A percentile compares a stretch with the other conserved stretches of the same genome.
Conservation (phyloP, 64 coral and sea anemone genomes). For the Actinia equina region DNA sequence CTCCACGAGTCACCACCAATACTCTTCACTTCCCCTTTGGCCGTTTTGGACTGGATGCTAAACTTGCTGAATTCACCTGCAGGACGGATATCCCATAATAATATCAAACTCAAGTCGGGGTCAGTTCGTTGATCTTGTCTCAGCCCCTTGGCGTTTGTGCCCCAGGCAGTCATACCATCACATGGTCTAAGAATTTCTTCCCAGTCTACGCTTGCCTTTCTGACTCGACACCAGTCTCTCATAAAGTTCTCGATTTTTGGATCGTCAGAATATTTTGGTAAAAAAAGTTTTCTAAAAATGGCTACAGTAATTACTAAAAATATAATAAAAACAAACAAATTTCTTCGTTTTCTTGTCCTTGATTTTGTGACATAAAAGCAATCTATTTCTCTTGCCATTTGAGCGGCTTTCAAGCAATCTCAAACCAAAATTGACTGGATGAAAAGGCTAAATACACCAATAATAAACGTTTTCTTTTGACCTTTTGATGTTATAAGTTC, state of each 20-base stretch:
- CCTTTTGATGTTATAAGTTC: neutral
- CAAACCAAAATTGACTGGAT: neutral
- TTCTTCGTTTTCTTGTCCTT: slow-evolving; percentile 2
- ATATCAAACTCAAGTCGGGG: slow-evolving; percentile 68
- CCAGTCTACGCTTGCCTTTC: slow-evolving; percentile 70
- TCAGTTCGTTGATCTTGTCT: slow-evolving; percentile 54
- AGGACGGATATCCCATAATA: slow-evolving; percentile 76
- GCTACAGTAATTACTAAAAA: neutral
- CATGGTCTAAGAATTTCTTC: slow-evolving; percentile 78
- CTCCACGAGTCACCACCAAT: slow-evolving; percentile 92
- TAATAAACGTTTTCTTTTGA: neutral
- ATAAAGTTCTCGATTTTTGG: slow-evolving; percentile 49
- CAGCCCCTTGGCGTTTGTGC: slow-evolving; percentile 11
- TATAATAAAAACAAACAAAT: neutral
- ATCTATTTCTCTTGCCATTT: neutral
- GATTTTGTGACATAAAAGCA: neutral
- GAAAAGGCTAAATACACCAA: neutral
- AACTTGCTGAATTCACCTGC: slow-evolving; percentile 80
- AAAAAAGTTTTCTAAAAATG: neutral
- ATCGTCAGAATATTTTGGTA: neutral
- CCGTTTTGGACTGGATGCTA: slow-evolving; percentile 57
- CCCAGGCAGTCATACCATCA: slow-evolving; percentile 42
- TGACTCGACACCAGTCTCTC: slow-evolving; percentile 82
- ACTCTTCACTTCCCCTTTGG: slow-evolving; percentile 40
- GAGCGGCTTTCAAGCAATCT: neutral